A percentile compares a stretch with the other conserved stretches of the same genome.
Evolutionary conservation across 1,140 invertebrate species (phyloP).

Genomic region (Cotesia chilonis): DNA sequence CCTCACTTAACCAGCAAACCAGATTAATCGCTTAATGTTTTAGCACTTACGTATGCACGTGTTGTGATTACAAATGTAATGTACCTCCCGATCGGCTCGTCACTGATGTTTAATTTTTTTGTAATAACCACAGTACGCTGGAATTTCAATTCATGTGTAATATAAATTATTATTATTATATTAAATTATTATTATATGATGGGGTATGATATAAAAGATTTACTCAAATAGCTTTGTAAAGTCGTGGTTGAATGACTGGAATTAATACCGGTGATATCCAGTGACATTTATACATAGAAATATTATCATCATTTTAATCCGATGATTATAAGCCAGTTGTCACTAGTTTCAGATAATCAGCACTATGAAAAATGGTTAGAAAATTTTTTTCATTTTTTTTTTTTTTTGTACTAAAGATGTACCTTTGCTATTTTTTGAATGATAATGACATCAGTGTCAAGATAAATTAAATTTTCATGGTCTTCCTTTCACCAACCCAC

Average conservation of each 20-base stretch:
- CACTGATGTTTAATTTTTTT: not conserved
- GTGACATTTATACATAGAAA: slow-evolving; percentile 9
- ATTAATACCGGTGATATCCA: slow-evolving; percentile 25
- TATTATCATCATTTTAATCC: not conserved
- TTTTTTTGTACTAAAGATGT: too few relatives aligned
- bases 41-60: slow-evolving; percentile 37
- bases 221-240: not conserved
- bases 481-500: slow-evolving; percentile 16
- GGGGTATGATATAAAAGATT: not conserved
- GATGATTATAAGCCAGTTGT: not conserved
- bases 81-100: not conserved
- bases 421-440: not conserved
- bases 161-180: too few relatives aligned
- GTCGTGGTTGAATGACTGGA: slow-evolving; percentile 13
- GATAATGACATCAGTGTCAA: slow-evolving; percentile 4
- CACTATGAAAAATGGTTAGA: too few relatives aligned
- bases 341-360: too few relatives aligned
- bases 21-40: slow-evolving; percentile 50
- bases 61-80: slow-evolving; percentile 14
- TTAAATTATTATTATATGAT: not conserved
- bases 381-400: too few relatives aligned
- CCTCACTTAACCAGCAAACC: slow-evolving; percentile 33
- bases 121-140: too few relatives aligned
- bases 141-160: too few relatives aligned
- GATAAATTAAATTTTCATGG: slow-evolving; percentile 14